Conservation (phyloP, 2,888 invertebrate species). For the Steinernema carpocapsae region DNA sequence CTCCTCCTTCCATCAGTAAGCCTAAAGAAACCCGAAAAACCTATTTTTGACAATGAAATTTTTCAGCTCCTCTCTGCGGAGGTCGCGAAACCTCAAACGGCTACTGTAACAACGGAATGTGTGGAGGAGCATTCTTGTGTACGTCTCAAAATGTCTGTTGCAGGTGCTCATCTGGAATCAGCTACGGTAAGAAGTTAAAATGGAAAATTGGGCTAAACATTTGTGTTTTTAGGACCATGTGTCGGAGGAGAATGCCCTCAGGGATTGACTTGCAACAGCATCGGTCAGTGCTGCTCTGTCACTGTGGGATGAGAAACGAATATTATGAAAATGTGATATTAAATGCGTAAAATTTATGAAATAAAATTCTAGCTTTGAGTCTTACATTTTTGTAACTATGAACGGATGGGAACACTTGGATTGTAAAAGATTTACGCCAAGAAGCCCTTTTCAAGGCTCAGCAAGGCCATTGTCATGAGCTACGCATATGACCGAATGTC, state of each 20-base stretch:
- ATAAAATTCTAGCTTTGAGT: no score
- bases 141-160: slow-evolving; percentile 16
- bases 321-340: no score
- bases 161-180: slow-evolving; percentile 5
- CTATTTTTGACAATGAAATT: neutral
- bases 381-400: no score
- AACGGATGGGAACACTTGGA: no score
- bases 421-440: no score
- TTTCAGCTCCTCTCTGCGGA: slow-evolving; percentile 9
- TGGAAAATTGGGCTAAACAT: neutral
- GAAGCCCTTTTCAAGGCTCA: no score
- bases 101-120: slow-evolving; percentile 6
- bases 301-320: slow-evolving; percentile 6
- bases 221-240: neutral
- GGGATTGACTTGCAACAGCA: slow-evolving; percentile 19
- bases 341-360: neutral
- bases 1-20: neutral
- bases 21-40: neutral
- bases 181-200: neutral
- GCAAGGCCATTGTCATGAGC: no score
- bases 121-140: neutral
- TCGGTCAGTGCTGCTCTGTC: slow-evolving; percentile 10
- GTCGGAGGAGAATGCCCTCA: neutral
- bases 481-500: no score
- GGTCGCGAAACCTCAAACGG: slow-evolving; percentile 18